A percentile compares a stretch with the other conserved stretches of the same genome.
Conservation (phyloP, 2,113 vertebrate species). For the Myocastor coypus region DNA sequence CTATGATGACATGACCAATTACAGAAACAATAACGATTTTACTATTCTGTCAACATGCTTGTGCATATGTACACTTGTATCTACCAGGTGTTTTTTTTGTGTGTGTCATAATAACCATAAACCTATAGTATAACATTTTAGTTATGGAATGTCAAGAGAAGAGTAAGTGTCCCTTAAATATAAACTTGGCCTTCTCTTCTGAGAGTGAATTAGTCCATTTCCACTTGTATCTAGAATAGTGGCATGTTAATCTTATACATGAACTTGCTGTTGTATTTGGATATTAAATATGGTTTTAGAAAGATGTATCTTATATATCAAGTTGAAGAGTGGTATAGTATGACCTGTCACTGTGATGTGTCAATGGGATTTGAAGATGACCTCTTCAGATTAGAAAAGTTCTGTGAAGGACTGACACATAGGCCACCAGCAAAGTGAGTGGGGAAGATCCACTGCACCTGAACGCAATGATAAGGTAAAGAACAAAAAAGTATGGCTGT, state of each 20-base stretch:
- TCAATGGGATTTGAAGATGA: neutral
- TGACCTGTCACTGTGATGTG: neutral
- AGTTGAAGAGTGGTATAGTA: neutral
- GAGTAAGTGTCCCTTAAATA: neutral
- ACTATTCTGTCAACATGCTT: neutral
- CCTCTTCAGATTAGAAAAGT: neutral
- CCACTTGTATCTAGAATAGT: neutral
- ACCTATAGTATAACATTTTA: neutral
- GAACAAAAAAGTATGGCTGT: neutral
- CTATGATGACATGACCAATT: neutral
- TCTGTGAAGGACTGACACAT: neutral
- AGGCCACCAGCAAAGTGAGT: neutral
- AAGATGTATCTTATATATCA: neutral
- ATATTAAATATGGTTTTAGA: neutral
- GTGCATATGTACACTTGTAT: neutral
- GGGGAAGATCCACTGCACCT: neutral
- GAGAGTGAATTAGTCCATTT: neutral
- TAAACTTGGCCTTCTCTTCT: neutral
- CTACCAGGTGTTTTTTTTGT: neutral
- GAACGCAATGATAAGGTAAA: neutral
- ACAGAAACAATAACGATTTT: neutral
- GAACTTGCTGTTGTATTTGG: neutral
- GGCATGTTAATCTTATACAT: neutral
- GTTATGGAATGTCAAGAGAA: neutral
- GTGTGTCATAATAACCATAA: neutral